Evolutionary conservation across 2,797 vertebrate species (phyloP), one percentile per base, ranked within the genome.

Genomic region (Miichthys miiuy): DNA sequence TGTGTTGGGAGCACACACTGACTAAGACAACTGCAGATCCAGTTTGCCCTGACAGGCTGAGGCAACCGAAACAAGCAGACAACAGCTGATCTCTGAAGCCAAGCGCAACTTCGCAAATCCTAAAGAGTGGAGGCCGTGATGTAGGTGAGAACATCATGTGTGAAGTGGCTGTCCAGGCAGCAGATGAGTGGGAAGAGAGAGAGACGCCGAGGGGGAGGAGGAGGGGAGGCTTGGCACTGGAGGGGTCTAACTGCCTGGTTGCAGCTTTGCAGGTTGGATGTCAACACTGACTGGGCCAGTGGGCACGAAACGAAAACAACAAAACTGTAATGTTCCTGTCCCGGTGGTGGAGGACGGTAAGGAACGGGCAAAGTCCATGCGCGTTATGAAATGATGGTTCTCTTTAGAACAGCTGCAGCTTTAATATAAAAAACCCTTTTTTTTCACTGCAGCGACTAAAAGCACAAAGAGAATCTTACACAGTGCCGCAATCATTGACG

Each of bases 21-120:
- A 79, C 70, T 72, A 30, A 84, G 52, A 75, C 70, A 87, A 84
- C 23, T 72, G 78, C 79, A 88, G 81, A 85, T 81, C 73, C 84
- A 81, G 86, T 87, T 85, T 69, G 50, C 48, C 72, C 73, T 74
- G 80, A 86, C 72, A 90, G 77, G 72, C 77, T 82, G 80, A 80
- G 79, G 69, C 85, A 84, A 78, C 65, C 55, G 58, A 65, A 75
- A 85, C 67, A 63, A 44, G 82, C 41, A 66, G 3, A 68, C 41
- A 72, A 34, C 75, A 88, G 87, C 82, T 88, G 72, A 90, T 78
- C 48, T 75, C 23, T 51, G 57, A 25, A 63, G 72, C 30, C 20
- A 21, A 12, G 51, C 27, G 25, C 75, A 88, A 88, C 81, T 84
- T 71, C 70, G 13, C 54, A 20, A 38, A 42, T 27, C 34, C 34